Base-by-base conservation (phyloP, 2,888 invertebrate genomes). In the Caenorhabditis uteleia region DNA sequence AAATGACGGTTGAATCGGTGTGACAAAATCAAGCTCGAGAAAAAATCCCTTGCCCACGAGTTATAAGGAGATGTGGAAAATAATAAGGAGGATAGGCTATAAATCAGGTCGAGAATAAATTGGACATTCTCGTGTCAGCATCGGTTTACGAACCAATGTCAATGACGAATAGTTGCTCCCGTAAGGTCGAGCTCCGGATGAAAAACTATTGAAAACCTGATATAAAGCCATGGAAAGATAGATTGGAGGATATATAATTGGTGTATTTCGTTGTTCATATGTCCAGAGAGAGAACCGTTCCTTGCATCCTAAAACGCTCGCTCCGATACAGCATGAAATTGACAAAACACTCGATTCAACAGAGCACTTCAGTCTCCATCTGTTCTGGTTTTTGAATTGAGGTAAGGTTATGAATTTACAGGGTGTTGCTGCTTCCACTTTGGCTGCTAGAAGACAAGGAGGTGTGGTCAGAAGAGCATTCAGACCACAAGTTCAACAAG, bases 121-220 rank as follows among this genome's bases (percentile, higher is more conserved):
- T 21, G 23, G 12, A 40, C 12, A 12, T 8, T 29, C 6, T 29
- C 7, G 12, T 29, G 7, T 29, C 6, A 8, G 60, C 53, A 48
- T 2, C 7, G n/a, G 40, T 40, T 39, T 21, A 27, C 29, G 47
- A 47, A 23, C 26, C 14, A 25, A 38, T 31, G 21, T 7, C 18
- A 38, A 47, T 53, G 57, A 51, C 48, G 62, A 57, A 57, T 57
- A 62, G 62, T 51, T 36, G n/a, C n/a, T n/a, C n/a, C n/a, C n/a
- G n/a, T n/a, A n/a, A n/a, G n/a, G n/a, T n/a, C n/a, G n/a, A n/a
- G n/a, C n/a, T n/a, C n/a, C n/a, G n/a, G n/a, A n/a, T n/a, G 25
- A 38, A 40, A 42, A 16, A 48, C 62, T 62, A 57, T 56, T 62
- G 56, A 62, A 62, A 62, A 62, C 62, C 62, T 48, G 62, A 62